Evolutionary conservation across 2,888 invertebrate species (phyloP).

Genomic region (Strigamia transsilvanica): DNA sequence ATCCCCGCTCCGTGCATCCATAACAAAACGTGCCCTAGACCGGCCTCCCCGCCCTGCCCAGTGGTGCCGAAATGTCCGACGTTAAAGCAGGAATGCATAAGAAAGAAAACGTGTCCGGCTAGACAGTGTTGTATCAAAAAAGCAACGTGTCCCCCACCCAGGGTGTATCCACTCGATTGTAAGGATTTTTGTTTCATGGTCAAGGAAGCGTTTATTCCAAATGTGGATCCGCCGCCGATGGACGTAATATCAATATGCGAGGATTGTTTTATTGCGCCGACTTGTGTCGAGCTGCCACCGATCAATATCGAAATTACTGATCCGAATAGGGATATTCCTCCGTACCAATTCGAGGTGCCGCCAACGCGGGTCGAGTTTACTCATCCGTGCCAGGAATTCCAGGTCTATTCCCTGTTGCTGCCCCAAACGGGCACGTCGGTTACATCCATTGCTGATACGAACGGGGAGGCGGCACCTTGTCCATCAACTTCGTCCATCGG

Average conservation of each 20-base stretch:
- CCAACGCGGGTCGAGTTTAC: neutral
- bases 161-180: neutral
- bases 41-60: neutral
- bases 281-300: neutral
- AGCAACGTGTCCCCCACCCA: neutral
- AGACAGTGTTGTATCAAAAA: neutral
- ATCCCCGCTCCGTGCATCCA: no score
- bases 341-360: neutral
- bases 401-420: neutral
- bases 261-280: neutral
- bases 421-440: slow-evolving; percentile 16
- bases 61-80: neutral
- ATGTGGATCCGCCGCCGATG: neutral
- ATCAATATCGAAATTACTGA: neutral
- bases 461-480: neutral
- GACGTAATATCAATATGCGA: no score
- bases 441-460: neutral
- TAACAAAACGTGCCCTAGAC: neutral
- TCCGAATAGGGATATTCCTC: neutral
- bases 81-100: neutral
- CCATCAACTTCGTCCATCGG: neutral
- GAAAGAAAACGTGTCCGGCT: neutral
- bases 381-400: neutral
- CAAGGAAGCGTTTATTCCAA: neutral
- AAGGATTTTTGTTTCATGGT: neutral